phyloP scores from a whole-genome alignment of 2,888 invertebrate genomes.

The Abrostola tripartita region DNA sequence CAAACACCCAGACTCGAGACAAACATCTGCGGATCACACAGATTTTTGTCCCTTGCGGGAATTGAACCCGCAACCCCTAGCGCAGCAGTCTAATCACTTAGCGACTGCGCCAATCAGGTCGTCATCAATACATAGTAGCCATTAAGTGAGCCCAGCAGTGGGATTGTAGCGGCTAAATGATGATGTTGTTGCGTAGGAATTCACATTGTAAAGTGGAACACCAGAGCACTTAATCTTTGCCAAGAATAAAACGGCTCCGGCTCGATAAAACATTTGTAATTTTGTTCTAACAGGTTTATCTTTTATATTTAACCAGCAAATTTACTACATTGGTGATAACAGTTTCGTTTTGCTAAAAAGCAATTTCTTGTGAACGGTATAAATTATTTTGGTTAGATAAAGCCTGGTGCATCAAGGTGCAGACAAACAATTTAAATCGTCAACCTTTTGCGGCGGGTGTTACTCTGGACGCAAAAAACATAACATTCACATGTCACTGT shows the following conservation, averaged over 20 bases:
- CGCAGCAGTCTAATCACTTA: too few relatives aligned
- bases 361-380: not conserved
- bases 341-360: not conserved
- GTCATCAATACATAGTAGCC: too few relatives aligned
- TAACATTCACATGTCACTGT: slow-evolving; percentile 71
- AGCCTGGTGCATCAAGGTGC: slow-evolving; percentile 31
- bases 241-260: not conserved
- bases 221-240: not conserved
- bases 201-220: slow-evolving; percentile 1
- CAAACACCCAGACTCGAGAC: too few relatives aligned
- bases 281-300: not conserved
- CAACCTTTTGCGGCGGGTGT: slow-evolving; percentile 26
- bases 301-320: not conserved
- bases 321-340: not conserved
- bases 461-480: slow-evolving; percentile 48
- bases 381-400: slow-evolving; percentile 7
- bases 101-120: too few relatives aligned
- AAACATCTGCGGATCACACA: too few relatives aligned
- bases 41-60: too few relatives aligned
- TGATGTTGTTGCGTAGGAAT: not conserved
- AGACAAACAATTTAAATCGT: slow-evolving; percentile 21
- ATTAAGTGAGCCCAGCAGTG: not conserved
- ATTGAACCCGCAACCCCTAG: too few relatives aligned
- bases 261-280: not conserved
- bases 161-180: not conserved